These are phyloP conservation scores for Axis porcinus DNA, from an alignment of 2,113 vertebrate genomes.

Conservation along the genomic window DNA sequence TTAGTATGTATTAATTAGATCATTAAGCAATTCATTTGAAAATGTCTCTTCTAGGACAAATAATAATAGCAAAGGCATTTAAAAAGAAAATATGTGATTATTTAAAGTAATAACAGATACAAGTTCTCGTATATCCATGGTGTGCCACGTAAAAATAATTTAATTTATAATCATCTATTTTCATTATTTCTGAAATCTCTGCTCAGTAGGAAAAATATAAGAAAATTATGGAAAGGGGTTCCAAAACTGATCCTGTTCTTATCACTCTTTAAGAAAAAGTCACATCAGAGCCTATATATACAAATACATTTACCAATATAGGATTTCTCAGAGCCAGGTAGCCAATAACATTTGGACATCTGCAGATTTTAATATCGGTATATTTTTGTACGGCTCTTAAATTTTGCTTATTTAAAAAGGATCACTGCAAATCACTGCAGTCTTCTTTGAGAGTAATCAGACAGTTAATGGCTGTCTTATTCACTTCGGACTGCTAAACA, in stretches of 20 bases:
- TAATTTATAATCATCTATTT: background rate
- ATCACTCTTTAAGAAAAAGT: background rate
- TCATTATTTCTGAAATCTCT: constrained; percentile 26
- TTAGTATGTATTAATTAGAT: background rate
- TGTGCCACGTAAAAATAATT: background rate
- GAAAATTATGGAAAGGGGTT: background rate
- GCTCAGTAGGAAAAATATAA: background rate
- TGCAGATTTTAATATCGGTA: background rate
- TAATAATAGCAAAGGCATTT: constrained; percentile 23
- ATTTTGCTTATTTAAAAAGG: background rate
- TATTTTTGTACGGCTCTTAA: background rate
- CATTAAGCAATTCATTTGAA: background rate
- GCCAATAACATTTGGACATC: background rate
- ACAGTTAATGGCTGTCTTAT: background rate
- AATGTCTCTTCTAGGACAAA: constrained; percentile 14
- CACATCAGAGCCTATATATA: background rate
- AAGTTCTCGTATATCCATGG: background rate
- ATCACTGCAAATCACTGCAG: background rate
- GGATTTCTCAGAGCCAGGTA: background rate
- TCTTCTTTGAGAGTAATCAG: background rate
- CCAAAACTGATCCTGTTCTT: background rate
- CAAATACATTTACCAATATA: background rate
- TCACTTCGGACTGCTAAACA: background rate
- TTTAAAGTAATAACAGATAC: background rate
- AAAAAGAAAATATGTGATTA: background rate